phyloP scores from a whole-genome alignment of 2,888 invertebrate genomes.

The Mesorhabditis belari region DNA sequence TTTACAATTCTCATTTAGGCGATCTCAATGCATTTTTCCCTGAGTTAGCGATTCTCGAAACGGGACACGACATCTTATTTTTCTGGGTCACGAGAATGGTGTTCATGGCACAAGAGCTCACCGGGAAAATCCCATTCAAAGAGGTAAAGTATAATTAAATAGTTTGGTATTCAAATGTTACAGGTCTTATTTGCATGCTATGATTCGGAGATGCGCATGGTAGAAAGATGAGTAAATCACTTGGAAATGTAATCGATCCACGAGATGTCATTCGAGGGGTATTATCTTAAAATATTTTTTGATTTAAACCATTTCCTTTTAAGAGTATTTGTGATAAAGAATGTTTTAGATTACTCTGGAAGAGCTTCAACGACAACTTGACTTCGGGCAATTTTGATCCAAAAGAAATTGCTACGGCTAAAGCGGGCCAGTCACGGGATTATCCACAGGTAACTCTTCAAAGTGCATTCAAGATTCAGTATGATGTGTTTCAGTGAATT shows the following conservation, averaged over 20 bases:
- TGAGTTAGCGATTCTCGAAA: conserved; percentile 76
- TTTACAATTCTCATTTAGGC: neutral
- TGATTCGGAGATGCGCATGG: conserved; percentile 96
- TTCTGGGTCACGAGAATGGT: conserved; percentile 99
- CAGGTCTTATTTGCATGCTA: conserved; percentile 87
- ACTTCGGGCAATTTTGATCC: conserved; percentile 77
- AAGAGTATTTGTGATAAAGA: no score
- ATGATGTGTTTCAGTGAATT: conserved; percentile 34
- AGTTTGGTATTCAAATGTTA: no score
- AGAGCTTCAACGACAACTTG: conserved; percentile 68
- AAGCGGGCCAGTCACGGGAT: conserved; percentile 57
- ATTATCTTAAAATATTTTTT: neutral
- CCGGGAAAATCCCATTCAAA: conserved; percentile 83
- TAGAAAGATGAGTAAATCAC: conserved; percentile 95
- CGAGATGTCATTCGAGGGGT: conserved; percentile 73
- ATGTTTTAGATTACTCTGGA: conserved; percentile 66
- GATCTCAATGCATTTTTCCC: conserved; percentile 72
- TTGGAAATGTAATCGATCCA: conserved; percentile 96
- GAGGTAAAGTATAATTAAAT: no score
- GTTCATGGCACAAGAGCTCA: conserved; percentile 83
- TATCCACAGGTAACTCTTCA: conserved; percentile 50
- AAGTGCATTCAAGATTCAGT: neutral
- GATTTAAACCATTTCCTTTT: neutral
- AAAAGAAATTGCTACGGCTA: conserved; percentile 72
- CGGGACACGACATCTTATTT: conserved; percentile 84